Base-by-base conservation (phyloP, 2,113 vertebrate genomes). In the Podarcis cretensis region DNA sequence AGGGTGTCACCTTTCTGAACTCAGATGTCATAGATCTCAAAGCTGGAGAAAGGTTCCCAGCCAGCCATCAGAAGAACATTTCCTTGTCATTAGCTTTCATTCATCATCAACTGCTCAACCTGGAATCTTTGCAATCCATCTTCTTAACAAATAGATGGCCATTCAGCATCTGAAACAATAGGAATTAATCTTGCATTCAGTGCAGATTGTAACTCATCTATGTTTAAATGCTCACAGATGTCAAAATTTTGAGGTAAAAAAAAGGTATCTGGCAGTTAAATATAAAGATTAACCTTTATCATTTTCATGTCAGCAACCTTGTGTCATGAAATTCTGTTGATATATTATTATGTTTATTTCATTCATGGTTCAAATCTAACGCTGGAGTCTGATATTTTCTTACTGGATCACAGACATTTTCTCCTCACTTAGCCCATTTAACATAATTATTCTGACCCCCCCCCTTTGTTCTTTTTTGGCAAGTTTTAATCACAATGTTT, bases 151-250 rank as follows among this genome's bases (percentile, higher is more conserved):
- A 43, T 63, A 12, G 40, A 48, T 77, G 75, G 23, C 75, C 37
- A 48, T 43, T 25, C 9, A 77, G 37, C 30, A 73, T 73, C 69
- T 13, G 30, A 14, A 73, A n/a, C 27, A n/a, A 73, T 73, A 63
- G 27, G 40, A 43, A 77, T 77, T 25, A 43, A 40, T 77, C 16
- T 43, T 43, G 40, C 40, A 77, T 90, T 93, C 86, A 73, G 84
- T n/a, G 40, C 27, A 85, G 75, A 91, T 94, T 92, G 93, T 76
- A 87, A 81, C 69, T 93, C 85, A 92, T 93, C 91, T 93, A 91
- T 83, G 89, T 81, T 93, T 93, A 93, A 95, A 92, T 94, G 86
- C 35, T 94, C 93, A 92, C 94, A 73, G 69, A 73, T 73, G 69
- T 30, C 2, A 10, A 73, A 9, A n/a, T 32, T n/a, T n/a, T n/a